Conservation (phyloP, 2,113 vertebrate genomes). For the Gavia stellata region DNA sequence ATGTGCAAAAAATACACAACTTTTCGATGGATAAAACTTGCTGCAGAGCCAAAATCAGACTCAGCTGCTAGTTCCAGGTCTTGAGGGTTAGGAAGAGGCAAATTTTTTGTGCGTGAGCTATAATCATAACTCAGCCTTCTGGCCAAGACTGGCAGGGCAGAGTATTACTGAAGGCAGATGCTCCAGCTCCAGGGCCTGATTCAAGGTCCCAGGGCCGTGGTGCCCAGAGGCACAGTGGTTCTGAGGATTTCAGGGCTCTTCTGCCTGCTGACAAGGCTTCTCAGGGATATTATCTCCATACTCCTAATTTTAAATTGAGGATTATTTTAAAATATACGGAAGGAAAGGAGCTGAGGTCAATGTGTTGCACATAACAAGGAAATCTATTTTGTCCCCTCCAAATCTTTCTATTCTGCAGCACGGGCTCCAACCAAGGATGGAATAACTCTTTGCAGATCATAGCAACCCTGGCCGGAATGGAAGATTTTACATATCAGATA, state of each 20-base stretch:
- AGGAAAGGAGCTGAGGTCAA: not conserved
- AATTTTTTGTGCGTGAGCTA: not conserved
- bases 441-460: not conserved
- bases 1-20: not conserved
- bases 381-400: accelerated
- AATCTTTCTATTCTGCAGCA: accelerated
- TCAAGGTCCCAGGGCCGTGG: accelerated
- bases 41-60: not conserved
- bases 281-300: not conserved
- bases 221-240: not conserved
- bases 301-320: not conserved
- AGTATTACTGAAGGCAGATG: not conserved
- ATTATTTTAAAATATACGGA: not conserved
- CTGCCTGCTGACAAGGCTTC: not conserved
- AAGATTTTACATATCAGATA: not conserved
- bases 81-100: not conserved
- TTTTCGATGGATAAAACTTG: not conserved
- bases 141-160: not conserved
- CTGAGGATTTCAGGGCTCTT: not conserved
- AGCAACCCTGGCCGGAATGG: accelerated
- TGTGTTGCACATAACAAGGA: not conserved
- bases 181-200: not conserved
- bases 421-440: not conserved
- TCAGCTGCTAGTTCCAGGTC: not conserved
- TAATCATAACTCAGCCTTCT: not conserved